Evolutionary conservation across 2,888 invertebrate species (phyloP), one percentile per base, ranked within the genome.

Genomic region (Drosophila colorata): DNA sequence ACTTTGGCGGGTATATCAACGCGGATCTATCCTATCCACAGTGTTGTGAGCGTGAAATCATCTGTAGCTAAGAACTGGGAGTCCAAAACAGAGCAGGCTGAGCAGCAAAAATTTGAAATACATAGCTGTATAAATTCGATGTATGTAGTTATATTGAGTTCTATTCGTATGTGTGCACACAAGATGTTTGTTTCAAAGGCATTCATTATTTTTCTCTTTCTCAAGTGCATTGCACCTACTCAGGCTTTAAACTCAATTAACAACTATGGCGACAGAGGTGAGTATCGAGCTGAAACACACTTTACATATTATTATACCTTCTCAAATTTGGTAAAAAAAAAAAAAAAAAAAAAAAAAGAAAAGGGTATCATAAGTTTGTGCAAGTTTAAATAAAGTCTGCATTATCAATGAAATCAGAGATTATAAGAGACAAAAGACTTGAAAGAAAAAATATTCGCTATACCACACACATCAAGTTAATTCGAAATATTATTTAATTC

Each of bases 21-120:
- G 9, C 9, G 0, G n/a, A 60, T 2, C 23, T 52, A 14, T 49
- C 72, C 4, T 86, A 83, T 74, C 88, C 86, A 1, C 47, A 57
- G 1, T 85, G 84, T 49, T 85, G 88, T 51, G 37, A 59, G 8
- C 69, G 74, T 2, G 14, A 2, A 3, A 37, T 74, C 5, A 25
- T 63, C 5, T 77, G 82, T 47, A 6, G 7, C 1, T n/a, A 57
- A 44, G 18, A 18, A 14, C n/a, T 35, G 2, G 31, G 0, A 2
- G 14, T 6, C 1, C 2, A 20, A 16, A 47, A 35, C 14, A 4
- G 23, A 74, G 75, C 40, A 66, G 33, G 46, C 60, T 33, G 18
- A 14, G 40, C 9, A 13, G 1, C n/a, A 38, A 23, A 46, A 5
- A 51, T 41, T 33, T 23, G 18, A 37, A 14, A 20, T 14, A 8